phyloP scores from a whole-genome alignment of 1,140 invertebrate species.

The Melitaea cinxia region DNA sequence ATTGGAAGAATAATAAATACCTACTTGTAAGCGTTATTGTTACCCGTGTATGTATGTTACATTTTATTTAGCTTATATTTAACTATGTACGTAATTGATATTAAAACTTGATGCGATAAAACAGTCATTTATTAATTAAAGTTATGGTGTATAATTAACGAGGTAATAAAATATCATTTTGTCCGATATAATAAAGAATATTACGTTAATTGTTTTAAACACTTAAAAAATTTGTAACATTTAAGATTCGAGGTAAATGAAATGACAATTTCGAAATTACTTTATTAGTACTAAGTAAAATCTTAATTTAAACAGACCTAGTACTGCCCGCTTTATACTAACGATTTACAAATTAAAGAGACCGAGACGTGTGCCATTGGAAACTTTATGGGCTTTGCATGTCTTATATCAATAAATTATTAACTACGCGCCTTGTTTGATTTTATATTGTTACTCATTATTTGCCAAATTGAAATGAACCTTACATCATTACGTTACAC shows the following conservation, averaged over 20 bases:
- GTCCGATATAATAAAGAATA: conserved; percentile 18
- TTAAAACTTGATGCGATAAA: conserved; percentile 21
- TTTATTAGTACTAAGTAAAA: conserved; percentile 56
- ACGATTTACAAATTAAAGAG: conserved; percentile 80
- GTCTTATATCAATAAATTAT: conserved; percentile 82
- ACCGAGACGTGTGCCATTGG: conserved; percentile 78
- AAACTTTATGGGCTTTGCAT: conserved; percentile 81
- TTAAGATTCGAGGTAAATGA: no score
- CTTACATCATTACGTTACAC: conserved; percentile 55
- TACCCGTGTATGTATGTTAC: no score
- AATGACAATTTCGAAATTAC: conserved; percentile 49
- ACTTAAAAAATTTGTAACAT: no score
- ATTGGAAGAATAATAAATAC: background rate
- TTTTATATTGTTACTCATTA: conserved; percentile 67
- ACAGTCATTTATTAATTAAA: conserved; percentile 29
- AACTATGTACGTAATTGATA: conserved; percentile 5
- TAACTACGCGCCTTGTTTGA: conserved; percentile 79
- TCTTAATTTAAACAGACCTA: conserved; percentile 67
- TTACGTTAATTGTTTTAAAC: background rate
- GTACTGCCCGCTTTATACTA: conserved; percentile 67
- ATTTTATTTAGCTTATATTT: background rate
- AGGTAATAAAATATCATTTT: conserved; percentile 26
- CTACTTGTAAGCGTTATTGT: background rate
- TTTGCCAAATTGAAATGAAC: conserved; percentile 60
- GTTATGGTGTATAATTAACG: conserved; percentile 20